Base-by-base conservation (phyloP, 2,888 invertebrate species). In the Mythimna albipuncta region DNA sequence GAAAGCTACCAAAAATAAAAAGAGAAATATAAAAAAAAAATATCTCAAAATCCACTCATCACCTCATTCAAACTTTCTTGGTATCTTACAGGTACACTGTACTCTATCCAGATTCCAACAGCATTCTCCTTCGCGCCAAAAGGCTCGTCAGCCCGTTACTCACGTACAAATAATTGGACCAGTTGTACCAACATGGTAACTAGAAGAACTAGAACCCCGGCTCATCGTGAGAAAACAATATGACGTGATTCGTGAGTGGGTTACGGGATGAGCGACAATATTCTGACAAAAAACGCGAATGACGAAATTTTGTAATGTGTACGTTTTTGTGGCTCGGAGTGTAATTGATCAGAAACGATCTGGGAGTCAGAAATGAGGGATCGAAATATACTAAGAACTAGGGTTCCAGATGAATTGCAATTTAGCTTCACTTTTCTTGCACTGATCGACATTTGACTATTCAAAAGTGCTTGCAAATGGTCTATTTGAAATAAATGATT, bases 211-310 rank as follows among this genome's bases (percentile, higher is more conserved):
- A 67, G 83, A 69, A 58, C 74, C 47, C 35, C 21, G 55, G 72
- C 26, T 38, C 62, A 57, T 69, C 81, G 81, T 82, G 81, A 82
- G 84, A 82, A 81, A 50, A 81, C 50, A 55, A 70, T 68, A 38
- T 54, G 68, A 75, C 75, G 52, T 63, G 64, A 57, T 70, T 50
- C 62, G 82, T 82, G 79, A 72, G 59, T 63, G 61, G 79, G 74
- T 69, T 62, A 63, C 57, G 57, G 57, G 50, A 69, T 74, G 69
- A 58, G 69, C 57, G 58, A 64, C 64, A 62, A 59, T 63, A 26
- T 58, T 55, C 9, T 13, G 26, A 59, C 59, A 64, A 79, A 66
- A 66, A 69, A 57, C 19, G n/a, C 1, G 38, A 38, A 61, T 62
- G 58, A 66, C 62, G 58, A 63, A 72, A 54, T 64, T 63, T 81